Evolutionary conservation across 2,113 vertebrate species (phyloP).

Genomic region (Coryphaenoides rupestris): DNA sequence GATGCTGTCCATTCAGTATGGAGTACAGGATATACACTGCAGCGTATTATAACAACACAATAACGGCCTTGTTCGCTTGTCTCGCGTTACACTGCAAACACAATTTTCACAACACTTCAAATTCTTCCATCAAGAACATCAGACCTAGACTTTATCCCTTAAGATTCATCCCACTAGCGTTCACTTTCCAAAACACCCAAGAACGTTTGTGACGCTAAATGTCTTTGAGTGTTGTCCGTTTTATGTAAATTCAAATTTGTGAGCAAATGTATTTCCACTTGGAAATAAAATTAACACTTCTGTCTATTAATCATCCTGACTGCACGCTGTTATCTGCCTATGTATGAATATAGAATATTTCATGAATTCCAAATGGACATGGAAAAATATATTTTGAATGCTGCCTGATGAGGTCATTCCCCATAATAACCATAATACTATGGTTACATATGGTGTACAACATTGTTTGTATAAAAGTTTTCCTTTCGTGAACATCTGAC

Average conservation of each 20-base stretch:
- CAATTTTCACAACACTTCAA: constrained; percentile 23
- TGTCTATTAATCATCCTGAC: too few species aligned
- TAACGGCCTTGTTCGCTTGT: constrained; percentile 45
- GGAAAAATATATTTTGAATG: too few species aligned
- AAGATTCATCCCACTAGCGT: constrained; percentile 32
- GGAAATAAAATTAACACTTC: background rate
- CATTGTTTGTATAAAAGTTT: too few species aligned
- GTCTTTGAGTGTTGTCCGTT: constrained; percentile 59
- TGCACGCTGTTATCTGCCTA: too few species aligned
- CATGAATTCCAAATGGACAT: too few species aligned
- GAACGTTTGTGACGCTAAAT: constrained; percentile 38
- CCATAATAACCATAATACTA: too few species aligned
- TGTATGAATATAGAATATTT: too few species aligned
- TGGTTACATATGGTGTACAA: too few species aligned
- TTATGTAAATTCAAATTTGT: background rate
- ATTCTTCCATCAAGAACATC: constrained; percentile 38
- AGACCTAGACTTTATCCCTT: constrained; percentile 54
- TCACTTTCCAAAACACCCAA: constrained; percentile 45
- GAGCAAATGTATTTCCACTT: constrained; percentile 18
- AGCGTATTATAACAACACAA: constrained; percentile 66
- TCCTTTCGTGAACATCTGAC: too few species aligned
- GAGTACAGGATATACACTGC: constrained; percentile 63
- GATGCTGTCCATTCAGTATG: constrained; percentile 63
- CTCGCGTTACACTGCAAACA: constrained; percentile 51
- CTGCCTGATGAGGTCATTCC: too few species aligned